These are phyloP conservation scores for Sarotherodon lohbergeri DNA, from an alignment of 2,113 vertebrate species.

Conservation along the genomic window DNA sequence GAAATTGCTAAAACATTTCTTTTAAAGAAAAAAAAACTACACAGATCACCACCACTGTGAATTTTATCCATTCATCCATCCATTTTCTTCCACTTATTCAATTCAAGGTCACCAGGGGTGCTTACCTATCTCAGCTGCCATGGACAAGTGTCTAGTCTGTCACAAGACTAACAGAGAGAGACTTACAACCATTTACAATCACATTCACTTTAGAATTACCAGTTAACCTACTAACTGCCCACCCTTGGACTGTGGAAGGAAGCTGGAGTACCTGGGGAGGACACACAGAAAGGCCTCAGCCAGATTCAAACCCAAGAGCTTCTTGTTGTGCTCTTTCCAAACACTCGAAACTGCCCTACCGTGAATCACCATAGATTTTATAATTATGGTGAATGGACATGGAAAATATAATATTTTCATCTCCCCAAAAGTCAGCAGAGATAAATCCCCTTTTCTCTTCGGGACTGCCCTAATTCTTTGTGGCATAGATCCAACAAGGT, in stretches of 20 bases:
- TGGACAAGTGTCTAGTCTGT: background rate
- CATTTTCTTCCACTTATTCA: background rate
- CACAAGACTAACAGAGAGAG: background rate
- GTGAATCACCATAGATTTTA: background rate
- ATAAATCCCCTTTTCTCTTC: background rate
- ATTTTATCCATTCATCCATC: background rate
- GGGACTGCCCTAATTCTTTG: background rate
- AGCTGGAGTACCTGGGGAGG: background rate
- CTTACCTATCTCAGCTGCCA: background rate
- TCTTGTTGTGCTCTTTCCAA: background rate
- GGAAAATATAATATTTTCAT: background rate
- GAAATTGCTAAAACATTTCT: background rate
- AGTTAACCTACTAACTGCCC: background rate
- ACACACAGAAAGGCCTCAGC: background rate
- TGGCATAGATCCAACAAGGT: background rate
- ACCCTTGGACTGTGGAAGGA: background rate
- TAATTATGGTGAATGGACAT: background rate
- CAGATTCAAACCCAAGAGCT: background rate
- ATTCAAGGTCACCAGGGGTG: background rate
- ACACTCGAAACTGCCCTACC: background rate
- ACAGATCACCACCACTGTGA: background rate
- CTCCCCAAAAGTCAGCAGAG: background rate
- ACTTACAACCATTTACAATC: background rate
- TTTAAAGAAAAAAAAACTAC: background rate
- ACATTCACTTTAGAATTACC: background rate